Conservation (phyloP, 2,113 vertebrate genomes). For the Agapornis roseicollis region DNA sequence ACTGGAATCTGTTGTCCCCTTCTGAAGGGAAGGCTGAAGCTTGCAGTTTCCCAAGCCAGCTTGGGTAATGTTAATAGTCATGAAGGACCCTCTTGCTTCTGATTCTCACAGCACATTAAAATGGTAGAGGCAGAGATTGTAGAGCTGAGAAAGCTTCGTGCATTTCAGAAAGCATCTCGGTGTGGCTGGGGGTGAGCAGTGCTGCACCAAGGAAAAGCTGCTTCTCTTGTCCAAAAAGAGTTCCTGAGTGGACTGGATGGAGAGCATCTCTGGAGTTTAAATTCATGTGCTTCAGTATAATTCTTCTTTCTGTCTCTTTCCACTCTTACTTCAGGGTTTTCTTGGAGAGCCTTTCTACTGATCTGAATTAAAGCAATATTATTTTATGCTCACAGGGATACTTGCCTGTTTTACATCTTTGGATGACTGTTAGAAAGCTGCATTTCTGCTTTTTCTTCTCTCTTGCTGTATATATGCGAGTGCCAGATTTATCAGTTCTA, state of each 20-base stretch:
- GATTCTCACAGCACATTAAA: background rate
- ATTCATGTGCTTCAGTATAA: background rate
- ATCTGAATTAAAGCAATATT: slow-evolving; percentile 38
- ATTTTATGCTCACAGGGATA: slow-evolving; percentile 3
- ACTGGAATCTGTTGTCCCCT: too few species aligned
- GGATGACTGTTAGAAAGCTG: slow-evolving; percentile 18
- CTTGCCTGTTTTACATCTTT: slow-evolving; percentile 26
- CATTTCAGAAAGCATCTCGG: background rate
- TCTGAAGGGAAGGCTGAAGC: too few species aligned
- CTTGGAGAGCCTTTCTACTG: background rate
- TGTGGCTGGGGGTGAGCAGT: background rate
- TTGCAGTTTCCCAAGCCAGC: background rate
- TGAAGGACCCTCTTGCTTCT: background rate
- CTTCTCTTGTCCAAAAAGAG: background rate
- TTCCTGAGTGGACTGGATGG: background rate
- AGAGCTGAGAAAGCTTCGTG: background rate
- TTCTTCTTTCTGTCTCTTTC: background rate
- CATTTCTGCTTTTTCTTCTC: background rate
- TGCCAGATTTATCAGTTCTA: slow-evolving; percentile 43
- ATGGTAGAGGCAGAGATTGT: background rate
- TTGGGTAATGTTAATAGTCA: background rate
- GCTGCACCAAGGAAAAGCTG: background rate
- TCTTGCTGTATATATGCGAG: background rate
- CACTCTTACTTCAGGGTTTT: background rate
- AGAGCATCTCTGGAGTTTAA: background rate